Base-by-base conservation (phyloP, 1,140 invertebrate genomes). In the Globodera rostochiensis region DNA sequence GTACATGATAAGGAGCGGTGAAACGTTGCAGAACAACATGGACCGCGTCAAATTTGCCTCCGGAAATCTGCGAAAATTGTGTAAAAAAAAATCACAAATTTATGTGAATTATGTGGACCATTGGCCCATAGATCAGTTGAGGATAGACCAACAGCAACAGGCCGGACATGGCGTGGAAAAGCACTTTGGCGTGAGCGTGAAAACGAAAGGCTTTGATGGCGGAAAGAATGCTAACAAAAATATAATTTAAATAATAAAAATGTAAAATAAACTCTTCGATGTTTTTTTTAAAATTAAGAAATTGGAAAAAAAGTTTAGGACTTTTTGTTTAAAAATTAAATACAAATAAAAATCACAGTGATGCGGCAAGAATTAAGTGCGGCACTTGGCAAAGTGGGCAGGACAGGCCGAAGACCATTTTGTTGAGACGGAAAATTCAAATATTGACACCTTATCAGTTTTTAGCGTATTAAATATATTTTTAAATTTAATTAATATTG, bases 141-240 rank as follows among this genome's bases (percentile, higher is more conserved):
- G 74, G 74, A 6, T 21, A n/a, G 36, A 76, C 13, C 64, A 76
- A 21, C n/a, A 76, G 74, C 46, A 76, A 8, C 4, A 60, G 15
- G 45, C 74, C 74, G 36, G 36, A 5, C 13, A 69, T 7, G 4
- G 45, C 21, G 21, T 76, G 74, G 64, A 76, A 76, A 9, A 60
- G 19, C 45, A 76, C 47, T 76, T 53, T 49, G 36, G 49, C 49
- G 64, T 76, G 50, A 21, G 6, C 36, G 15, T 53, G 53, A 5
- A 46, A 76, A n/a, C 74, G 74, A 36, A 76, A 76, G 13, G 53
- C 46, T 76, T 60, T 76, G 36, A 67, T 60, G 53, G 64, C 74
- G 45, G 74, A 76, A 60, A 67, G 11, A 60, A 76, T 60, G 21
- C 69, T 71, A 25, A 25, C 9, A 47, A 47, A 21, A 66, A 66